Evolutionary conservation across 2,113 vertebrate genomes (phyloP).

Genomic region (Dasypus novemcinctus): DNA sequence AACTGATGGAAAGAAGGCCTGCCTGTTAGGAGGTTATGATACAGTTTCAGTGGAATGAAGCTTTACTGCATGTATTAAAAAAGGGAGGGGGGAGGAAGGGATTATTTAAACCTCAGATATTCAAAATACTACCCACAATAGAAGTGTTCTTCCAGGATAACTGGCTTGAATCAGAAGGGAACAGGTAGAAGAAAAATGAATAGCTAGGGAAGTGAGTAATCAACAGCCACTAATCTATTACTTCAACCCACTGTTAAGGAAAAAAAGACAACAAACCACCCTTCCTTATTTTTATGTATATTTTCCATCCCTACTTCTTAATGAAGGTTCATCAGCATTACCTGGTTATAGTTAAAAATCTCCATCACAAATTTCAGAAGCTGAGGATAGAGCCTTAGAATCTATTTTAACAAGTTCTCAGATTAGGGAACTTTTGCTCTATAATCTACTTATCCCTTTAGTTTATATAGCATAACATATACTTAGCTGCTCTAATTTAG

Average conservation of each 20-base stretch:
- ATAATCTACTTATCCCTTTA: not conserved
- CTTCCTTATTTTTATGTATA: not conserved
- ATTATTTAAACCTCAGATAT: constrained; percentile 6
- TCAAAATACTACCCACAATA: not conserved
- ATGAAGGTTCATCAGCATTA: not conserved
- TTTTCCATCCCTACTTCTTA: constrained; percentile 15
- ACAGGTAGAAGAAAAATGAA: not conserved
- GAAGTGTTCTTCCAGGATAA: not conserved
- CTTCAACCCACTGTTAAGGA: not conserved
- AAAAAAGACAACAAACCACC: not conserved
- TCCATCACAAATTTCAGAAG: not conserved
- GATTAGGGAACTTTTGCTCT: not conserved
- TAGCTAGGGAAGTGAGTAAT: not conserved
- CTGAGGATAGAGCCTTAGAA: constrained; percentile 7
- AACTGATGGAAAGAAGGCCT: not conserved
- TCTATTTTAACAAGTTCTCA: constrained; percentile 34
- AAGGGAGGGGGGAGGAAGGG: too few relatives aligned
- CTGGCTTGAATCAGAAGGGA: not conserved
- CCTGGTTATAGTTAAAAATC: not conserved
- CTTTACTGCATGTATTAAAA: not conserved
- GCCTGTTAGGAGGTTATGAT: not conserved
- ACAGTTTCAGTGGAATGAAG: not conserved
- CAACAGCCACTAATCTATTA: not conserved
- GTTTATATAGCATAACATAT: not conserved
- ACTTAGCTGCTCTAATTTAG: not conserved